These are phyloP conservation scores for Poeciliopsis occidentalis DNA, from an alignment of 2,113 vertebrate species.

Conservation along the genomic window DNA sequence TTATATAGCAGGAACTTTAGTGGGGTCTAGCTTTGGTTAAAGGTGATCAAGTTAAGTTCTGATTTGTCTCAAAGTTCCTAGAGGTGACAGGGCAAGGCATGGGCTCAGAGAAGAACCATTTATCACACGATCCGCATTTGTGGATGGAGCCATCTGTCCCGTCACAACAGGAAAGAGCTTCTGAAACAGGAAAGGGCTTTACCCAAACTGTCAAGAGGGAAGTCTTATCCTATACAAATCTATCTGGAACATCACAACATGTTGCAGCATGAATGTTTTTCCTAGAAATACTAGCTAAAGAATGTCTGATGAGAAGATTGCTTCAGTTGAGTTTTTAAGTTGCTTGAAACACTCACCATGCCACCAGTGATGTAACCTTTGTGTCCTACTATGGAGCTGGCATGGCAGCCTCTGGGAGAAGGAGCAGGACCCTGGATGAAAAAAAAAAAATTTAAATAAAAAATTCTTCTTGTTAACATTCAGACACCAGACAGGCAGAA, in stretches of 20 bases:
- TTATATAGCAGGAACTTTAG: not conserved
- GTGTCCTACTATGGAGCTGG: constrained; percentile 82
- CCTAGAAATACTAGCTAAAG: not conserved
- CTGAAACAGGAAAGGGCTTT: constrained; percentile 54
- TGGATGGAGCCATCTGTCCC: not conserved
- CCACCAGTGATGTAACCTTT: constrained; percentile 94
- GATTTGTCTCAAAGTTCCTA: not conserved
- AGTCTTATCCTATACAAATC: not conserved
- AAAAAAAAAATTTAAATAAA: not conserved
- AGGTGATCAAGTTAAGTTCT: not conserved
- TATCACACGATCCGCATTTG: constrained; percentile 11
- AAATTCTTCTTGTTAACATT: no score
- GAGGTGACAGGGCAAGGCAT: not conserved
- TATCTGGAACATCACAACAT: not conserved
- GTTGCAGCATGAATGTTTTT: not conserved
- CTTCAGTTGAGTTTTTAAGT: not conserved
- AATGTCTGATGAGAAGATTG: not conserved
- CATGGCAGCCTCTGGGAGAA: constrained; percentile 69
- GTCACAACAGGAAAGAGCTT: constrained; percentile 44
- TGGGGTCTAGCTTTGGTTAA: not conserved
- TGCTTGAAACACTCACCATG: constrained; percentile 81
- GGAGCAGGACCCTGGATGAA: constrained; percentile 67
- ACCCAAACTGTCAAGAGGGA: constrained; percentile 34
- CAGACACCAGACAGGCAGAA: not conserved
- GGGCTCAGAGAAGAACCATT: constrained; percentile 4